These are phyloP conservation scores for Adelognathus sp. DNA, from an alignment of 2,888 invertebrate genomes.

Conservation along the genomic window DNA sequence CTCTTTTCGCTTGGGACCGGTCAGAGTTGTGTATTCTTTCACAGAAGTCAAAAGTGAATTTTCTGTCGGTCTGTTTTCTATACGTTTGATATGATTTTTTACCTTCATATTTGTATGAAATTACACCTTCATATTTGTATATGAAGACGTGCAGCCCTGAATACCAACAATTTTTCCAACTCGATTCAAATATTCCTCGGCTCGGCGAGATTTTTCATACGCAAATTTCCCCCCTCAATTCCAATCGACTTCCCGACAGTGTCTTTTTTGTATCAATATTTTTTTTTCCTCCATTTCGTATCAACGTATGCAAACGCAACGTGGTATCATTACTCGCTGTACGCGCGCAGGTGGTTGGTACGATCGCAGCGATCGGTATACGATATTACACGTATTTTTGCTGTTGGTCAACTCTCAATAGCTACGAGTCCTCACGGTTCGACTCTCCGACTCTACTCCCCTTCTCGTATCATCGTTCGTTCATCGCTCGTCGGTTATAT, in stretches of 20 bases:
- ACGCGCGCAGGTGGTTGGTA: conserved; percentile 31
- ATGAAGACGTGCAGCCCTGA: conserved; percentile 66
- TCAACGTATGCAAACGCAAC: background rate
- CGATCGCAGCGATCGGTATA: conserved; percentile 25
- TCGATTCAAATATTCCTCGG: background rate
- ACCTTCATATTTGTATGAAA: conserved; percentile 67
- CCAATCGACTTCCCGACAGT: background rate
- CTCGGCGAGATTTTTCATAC: background rate
- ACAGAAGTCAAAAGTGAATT: too few relatives aligned
- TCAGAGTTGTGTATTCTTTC: too few relatives aligned
- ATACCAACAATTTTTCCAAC: conserved; percentile 64
- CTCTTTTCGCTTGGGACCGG: too few relatives aligned
- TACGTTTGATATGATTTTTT: too few relatives aligned
- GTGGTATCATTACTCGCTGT: conserved; percentile 20
- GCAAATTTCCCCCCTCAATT: conserved; percentile 21
- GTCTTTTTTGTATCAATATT: background rate
- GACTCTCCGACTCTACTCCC: background rate
- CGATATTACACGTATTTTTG: conserved; percentile 12
- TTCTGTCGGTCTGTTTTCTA: too few relatives aligned
- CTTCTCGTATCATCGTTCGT: conserved; percentile 45
- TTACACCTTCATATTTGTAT: conserved; percentile 69
- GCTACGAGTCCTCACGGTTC: background rate
- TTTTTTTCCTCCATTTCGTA: background rate
- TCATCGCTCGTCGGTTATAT: conserved; percentile 39
- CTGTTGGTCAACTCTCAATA: background rate